Base-by-base conservation (phyloP, 1,140 invertebrate species). In the Parapsyche elsis region DNA sequence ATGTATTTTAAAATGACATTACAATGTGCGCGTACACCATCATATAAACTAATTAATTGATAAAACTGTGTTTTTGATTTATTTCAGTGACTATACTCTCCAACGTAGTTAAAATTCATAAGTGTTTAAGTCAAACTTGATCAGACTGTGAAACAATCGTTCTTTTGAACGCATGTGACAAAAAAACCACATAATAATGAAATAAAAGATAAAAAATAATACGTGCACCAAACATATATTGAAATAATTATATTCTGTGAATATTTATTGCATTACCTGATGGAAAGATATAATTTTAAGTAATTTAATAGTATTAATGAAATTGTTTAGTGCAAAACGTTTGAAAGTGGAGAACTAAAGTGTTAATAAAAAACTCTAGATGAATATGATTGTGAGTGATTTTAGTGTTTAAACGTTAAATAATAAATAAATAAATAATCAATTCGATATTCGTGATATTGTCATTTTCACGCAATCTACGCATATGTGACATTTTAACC, bases 171-270 rank as follows among this genome's bases (percentile, higher is more conserved):
- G n/a, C n/a, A n/a, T n/a, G n/a, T n/a, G n/a, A 38, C 1, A 38
- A 38, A 4, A 38, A 38, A 38, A 38, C 1, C 30, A 38, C 30
- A 38, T 1, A 1, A 16, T 53, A 2, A n/a, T 61, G 2, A 61
- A 19, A 5, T 7, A 9, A 61, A 61, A 9, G 16, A 61, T 61
- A 0, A 61, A 61, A 61, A 2, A 38, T 7, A 38, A n/a, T 19
- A 9, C 16, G 57, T 19, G 57, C 57, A 19, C 57, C 9, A 61
- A 19, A 61, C 57, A 19, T 9, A 61, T 61, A 61, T 61, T 9
- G 0, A 61, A 19, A 19, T 19, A 1, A 61, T 61, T 61, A 61
- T 61, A 61, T 61, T 61, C 57, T 61, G 57, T 61, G 57, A 61
- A 61, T 61, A 61, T 61, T 38, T 38, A 38, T 38, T 38, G 30